A percentile compares a stretch with the other conserved stretches of the same genome.
Conservation (phyloP, 2,113 vertebrate genomes). For the Cranoglanis bouderius region DNA sequence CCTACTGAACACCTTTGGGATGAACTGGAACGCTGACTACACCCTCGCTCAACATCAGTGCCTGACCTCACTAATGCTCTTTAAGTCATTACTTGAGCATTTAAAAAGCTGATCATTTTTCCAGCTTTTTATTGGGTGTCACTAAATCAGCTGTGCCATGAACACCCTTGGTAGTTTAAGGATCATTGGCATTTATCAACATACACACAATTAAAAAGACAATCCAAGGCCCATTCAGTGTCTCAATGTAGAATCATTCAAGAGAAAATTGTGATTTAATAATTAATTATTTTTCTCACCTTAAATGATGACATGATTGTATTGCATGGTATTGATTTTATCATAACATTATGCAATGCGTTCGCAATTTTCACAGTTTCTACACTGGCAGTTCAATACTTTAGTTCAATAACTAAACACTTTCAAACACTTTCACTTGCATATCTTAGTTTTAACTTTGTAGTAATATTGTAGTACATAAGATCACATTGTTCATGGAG, state of each 20-base stretch:
- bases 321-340: background rate
- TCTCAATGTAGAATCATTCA: background rate
- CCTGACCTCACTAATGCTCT: background rate
- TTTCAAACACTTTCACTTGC: background rate
- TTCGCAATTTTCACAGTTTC: background rate
- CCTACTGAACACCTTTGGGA: background rate
- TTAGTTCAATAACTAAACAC: background rate
- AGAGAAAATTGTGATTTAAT: background rate
- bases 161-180: background rate
- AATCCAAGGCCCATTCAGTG: background rate
- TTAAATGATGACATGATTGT: background rate
- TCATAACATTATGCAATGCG: background rate
- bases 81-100: too few relatives aligned
- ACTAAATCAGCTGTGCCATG: background rate
- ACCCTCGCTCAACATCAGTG: background rate
- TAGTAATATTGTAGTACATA: background rate
- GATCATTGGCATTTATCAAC: background rate
- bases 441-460: background rate
- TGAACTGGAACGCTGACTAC: background rate
- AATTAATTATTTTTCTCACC: background rate
- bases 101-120: too few relatives aligned
- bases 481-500: background rate
- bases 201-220: background rate
- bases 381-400: background rate
- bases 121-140: too few relatives aligned